Percentiles rank a stretch among this genome's conserved stretches.
Conservation (phyloP, 2,888 invertebrate species). For the Amblyjoppa proteus region DNA sequence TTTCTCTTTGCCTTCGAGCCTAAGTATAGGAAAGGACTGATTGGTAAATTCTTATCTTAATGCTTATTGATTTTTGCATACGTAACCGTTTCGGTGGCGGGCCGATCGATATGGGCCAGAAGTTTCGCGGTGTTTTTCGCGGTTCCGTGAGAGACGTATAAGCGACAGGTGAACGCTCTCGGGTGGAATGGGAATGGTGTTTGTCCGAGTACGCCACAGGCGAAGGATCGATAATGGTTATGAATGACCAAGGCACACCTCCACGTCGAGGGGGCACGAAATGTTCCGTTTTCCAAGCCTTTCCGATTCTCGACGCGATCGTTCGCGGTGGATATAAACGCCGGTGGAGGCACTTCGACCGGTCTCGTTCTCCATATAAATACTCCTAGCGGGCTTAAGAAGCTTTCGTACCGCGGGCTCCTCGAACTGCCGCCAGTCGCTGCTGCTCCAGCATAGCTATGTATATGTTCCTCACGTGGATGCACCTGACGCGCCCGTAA, state of each 20-base stretch:
- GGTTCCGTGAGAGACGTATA: background rate
- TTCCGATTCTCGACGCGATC: conserved; percentile 50
- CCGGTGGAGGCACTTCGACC: conserved; percentile 48
- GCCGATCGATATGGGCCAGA: background rate
- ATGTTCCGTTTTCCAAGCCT: conserved; percentile 29
- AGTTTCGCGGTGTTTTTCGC: background rate
- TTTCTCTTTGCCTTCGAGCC: too few relatives aligned
- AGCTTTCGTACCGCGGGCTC: conserved; percentile 31
- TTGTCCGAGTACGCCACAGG: background rate
- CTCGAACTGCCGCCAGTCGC: conserved; percentile 15
- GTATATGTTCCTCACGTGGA: conserved; percentile 54
- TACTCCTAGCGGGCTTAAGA: conserved; percentile 60
- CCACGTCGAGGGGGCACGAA: conserved; percentile 10
- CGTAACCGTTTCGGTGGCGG: background rate
- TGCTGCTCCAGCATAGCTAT: conserved; percentile 21
- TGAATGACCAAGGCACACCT: conserved; percentile 61
- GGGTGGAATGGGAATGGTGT: background rate
- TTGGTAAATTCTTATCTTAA: too few relatives aligned
- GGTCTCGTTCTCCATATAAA: conserved; percentile 68
- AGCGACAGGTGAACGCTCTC: background rate
- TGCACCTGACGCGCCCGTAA: conserved; percentile 64
- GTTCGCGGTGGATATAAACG: conserved; percentile 39
- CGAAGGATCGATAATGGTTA: conserved; percentile 55
- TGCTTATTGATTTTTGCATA: background rate
- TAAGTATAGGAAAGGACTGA: too few relatives aligned